Conservation (phyloP, 2,888 invertebrate species). For the Oxyteleia sp. region DNA sequence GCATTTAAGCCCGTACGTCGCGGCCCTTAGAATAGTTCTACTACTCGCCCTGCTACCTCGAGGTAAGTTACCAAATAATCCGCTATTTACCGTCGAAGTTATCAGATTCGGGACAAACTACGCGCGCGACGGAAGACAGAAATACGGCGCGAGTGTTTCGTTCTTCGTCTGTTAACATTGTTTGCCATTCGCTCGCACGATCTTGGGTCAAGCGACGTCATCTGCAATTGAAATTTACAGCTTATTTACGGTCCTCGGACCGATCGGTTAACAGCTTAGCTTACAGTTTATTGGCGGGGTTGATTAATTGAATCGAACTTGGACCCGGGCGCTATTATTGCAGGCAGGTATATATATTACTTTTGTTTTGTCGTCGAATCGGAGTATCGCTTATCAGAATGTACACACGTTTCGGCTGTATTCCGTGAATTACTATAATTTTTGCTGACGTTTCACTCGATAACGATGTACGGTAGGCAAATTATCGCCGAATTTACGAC, state of each 20-base stretch:
- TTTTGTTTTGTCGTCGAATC: constrained; percentile 42
- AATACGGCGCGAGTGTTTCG: constrained; percentile 5
- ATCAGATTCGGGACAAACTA: constrained; percentile 23
- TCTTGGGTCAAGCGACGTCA: background rate
- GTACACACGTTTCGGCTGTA: background rate
- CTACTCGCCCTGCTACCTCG: constrained; percentile 84
- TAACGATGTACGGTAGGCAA: background rate
- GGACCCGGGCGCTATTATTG: constrained; percentile 14
- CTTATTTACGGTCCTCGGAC: constrained; percentile 18
- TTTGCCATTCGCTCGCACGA: constrained; percentile 10
- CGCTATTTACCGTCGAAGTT: constrained; percentile 26
- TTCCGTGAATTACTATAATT: constrained; percentile 9
- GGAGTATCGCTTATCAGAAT: constrained; percentile 5
- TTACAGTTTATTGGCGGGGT: constrained; percentile 11
- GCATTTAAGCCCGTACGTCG: constrained; percentile 77
- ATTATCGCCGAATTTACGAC: background rate
- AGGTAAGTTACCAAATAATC: constrained; percentile 80
- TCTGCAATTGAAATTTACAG: constrained; percentile 14
- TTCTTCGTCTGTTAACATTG: constrained; percentile 34
- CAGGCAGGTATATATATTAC: constrained; percentile 34
- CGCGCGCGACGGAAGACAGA: background rate
- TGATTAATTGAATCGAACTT: constrained; percentile 43
- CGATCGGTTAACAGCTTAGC: constrained; percentile 1
- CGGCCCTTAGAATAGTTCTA: constrained; percentile 81
- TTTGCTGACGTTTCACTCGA: constrained; percentile 10